Percentiles rank a stretch among this genome's conserved stretches.
phyloP scores from a whole-genome alignment of 30 jellyfish, hydroid and myxozoan genomes.

The Nemopilema nomurai region DNA sequence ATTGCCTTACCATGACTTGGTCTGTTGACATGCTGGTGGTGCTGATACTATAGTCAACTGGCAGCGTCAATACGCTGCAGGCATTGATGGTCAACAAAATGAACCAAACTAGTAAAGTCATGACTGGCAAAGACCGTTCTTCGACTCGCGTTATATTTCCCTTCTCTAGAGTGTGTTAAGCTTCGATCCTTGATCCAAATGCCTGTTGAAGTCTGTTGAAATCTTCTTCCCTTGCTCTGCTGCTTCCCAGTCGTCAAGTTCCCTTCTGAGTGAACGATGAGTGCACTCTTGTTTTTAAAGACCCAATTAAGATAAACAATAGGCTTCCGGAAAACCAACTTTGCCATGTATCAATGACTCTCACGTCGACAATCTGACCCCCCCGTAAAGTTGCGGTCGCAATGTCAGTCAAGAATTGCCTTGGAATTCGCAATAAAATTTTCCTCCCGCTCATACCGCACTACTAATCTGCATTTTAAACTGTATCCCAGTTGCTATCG shows the following conservation, averaged over 20 bases:
- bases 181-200: not conserved
- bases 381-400: slow-evolving; percentile 46
- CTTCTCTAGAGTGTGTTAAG: not conserved
- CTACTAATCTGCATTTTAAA: not conserved
- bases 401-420: slow-evolving; percentile 22
- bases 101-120: not conserved
- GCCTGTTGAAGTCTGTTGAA: not conserved
- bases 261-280: slow-evolving; percentile 19
- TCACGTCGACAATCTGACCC: slow-evolving; percentile 34
- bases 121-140: slow-evolving; percentile 2
- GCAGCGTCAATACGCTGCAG: slow-evolving; percentile 32
- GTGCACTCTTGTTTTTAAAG: slow-evolving; percentile 53
- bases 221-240: slow-evolving; percentile 1
- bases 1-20: slow-evolving; percentile 50
- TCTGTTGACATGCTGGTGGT: slow-evolving; percentile 36
- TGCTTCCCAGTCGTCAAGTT: slow-evolving; percentile 16
- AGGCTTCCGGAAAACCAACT: slow-evolving; percentile 74
- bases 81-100: not conserved
- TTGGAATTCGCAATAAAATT: slow-evolving; percentile 14
- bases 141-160: not conserved
- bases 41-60: slow-evolving; percentile 6
- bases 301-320: slow-evolving; percentile 51
- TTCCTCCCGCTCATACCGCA: slow-evolving; percentile 1
- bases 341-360: slow-evolving; percentile 56
- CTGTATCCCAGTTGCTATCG: not conserved